phyloP scores from a whole-genome alignment of 2,888 invertebrate species.

The Hirtodrosophila histrioides region DNA sequence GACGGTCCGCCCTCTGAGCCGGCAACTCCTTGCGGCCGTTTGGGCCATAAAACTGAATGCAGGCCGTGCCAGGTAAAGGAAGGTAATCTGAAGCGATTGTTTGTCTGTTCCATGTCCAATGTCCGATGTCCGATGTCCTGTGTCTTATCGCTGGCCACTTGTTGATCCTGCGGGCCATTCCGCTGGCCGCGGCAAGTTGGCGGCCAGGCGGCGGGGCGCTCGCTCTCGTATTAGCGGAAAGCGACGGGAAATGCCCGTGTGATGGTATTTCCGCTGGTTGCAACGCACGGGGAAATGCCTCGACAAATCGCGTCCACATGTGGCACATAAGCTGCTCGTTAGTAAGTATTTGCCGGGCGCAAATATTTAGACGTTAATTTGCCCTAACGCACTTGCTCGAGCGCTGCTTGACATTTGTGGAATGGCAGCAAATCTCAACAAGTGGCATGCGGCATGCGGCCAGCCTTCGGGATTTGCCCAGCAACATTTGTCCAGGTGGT shows the following conservation, averaged over 20 bases:
- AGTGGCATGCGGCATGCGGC: constrained; percentile 6
- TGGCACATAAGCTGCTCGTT: constrained; percentile 39
- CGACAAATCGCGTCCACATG: constrained; percentile 36
- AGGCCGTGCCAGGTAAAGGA: constrained; percentile 32
- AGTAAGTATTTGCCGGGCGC: constrained; percentile 30
- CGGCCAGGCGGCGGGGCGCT: constrained; percentile 26
- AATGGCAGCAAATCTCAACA: constrained; percentile 9
- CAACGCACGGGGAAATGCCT: constrained; percentile 36
- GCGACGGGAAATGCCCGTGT: constrained; percentile 49
- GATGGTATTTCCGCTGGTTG: constrained; percentile 33
- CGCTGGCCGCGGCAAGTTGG: constrained; percentile 47
- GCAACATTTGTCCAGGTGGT: constrained; percentile 15
- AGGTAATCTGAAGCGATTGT: not conserved
- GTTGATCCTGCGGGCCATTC: constrained; percentile 63
- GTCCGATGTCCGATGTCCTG: not conserved
- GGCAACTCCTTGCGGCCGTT: constrained; percentile 45
- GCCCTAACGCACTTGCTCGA: constrained; percentile 23
- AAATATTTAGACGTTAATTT: constrained; percentile 56
- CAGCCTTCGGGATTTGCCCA: constrained; percentile 28
- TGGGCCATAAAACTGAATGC: constrained; percentile 38
- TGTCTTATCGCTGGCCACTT: constrained; percentile 44
- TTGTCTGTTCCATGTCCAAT: too few species aligned
- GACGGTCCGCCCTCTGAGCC: constrained; percentile 54
- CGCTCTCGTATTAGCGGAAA: constrained; percentile 18
- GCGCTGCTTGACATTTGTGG: constrained; percentile 7